phyloP scores from a whole-genome alignment of 2,113 vertebrate genomes.

The Hippopotamus amphibius region DNA sequence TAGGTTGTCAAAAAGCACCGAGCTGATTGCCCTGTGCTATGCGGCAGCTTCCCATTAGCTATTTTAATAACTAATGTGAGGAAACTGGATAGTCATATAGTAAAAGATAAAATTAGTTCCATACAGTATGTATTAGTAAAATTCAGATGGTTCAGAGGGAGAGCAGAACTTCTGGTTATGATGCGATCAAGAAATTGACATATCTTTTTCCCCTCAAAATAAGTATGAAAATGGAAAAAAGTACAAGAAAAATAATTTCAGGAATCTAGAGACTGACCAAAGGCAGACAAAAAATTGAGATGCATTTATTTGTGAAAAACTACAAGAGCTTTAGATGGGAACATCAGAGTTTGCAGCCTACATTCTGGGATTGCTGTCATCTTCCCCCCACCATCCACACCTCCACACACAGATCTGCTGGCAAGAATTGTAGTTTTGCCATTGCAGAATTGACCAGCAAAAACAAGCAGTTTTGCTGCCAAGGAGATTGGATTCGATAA shows the following conservation, averaged over 20 bases:
- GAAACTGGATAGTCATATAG: not conserved
- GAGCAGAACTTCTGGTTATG: not conserved
- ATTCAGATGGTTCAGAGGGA: not conserved
- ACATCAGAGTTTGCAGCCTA: not conserved
- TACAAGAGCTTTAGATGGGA: not conserved
- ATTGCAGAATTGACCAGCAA: not conserved
- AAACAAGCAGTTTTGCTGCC: not conserved
- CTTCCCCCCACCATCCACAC: not conserved
- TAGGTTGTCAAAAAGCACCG: too few species aligned
- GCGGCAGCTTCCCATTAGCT: not conserved
- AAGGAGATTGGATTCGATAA: not conserved
- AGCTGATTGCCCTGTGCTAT: too few species aligned
- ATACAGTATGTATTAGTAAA: not conserved
- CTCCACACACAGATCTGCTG: not conserved
- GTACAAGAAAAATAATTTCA: not conserved
- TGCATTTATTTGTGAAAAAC: constrained; percentile 21
- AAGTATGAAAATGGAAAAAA: not conserved
- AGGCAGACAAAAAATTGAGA: not conserved
- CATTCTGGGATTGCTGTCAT: not conserved
- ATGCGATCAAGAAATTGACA: not conserved
- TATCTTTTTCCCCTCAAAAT: not conserved
- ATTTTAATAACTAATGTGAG: constrained; percentile 4
- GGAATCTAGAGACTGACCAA: not conserved
- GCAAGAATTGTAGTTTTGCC: not conserved
- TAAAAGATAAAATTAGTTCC: not conserved